Evolutionary conservation across 2,888 invertebrate species (phyloP).

Genomic region (Trissolcus brochymenae): DNA sequence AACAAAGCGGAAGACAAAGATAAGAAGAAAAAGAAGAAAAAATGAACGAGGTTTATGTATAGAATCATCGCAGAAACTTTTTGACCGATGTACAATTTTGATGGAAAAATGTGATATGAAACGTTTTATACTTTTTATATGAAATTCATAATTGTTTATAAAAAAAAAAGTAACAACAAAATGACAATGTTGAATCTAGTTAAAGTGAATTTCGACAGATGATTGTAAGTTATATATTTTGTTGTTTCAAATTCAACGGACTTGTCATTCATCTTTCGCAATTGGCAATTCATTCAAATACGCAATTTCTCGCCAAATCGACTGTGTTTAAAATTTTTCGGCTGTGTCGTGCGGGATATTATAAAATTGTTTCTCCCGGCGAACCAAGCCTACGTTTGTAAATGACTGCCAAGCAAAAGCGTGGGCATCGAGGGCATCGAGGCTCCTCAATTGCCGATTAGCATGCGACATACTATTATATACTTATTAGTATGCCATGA

Average conservation of each 20-base stretch:
- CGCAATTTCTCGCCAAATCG: constrained; percentile 1
- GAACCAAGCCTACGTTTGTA: constrained; percentile 52
- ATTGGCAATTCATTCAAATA: not conserved
- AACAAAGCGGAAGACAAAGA: constrained; percentile 36
- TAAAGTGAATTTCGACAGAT: too few relatives aligned
- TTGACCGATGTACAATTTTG: too few relatives aligned
- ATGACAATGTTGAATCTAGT: too few relatives aligned
- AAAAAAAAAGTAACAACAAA: too few relatives aligned
- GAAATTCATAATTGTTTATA: too few relatives aligned
- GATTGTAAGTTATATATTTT: too few relatives aligned
- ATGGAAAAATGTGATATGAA: too few relatives aligned
- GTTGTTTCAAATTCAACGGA: too few relatives aligned
- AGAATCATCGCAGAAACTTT: not conserved
- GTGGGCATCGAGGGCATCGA: constrained; percentile 58
- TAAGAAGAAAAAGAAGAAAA: constrained; percentile 17
- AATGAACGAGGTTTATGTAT: not conserved
- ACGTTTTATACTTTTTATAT: too few relatives aligned
- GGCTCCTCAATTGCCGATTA: constrained; percentile 57
- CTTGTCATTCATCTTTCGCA: too few relatives aligned
- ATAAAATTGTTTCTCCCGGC: constrained; percentile 8
- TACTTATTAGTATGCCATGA: constrained; percentile 57
- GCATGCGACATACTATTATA: constrained; percentile 59
- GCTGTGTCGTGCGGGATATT: constrained; percentile 21
- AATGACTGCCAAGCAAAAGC: constrained; percentile 50
- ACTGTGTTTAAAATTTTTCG: constrained; percentile 23